Percentiles rank a stretch among this genome's conserved stretches.
Evolutionary conservation across 2,797 vertebrate species (phyloP).

Genomic region (Cirrhinus mrigala): DNA sequence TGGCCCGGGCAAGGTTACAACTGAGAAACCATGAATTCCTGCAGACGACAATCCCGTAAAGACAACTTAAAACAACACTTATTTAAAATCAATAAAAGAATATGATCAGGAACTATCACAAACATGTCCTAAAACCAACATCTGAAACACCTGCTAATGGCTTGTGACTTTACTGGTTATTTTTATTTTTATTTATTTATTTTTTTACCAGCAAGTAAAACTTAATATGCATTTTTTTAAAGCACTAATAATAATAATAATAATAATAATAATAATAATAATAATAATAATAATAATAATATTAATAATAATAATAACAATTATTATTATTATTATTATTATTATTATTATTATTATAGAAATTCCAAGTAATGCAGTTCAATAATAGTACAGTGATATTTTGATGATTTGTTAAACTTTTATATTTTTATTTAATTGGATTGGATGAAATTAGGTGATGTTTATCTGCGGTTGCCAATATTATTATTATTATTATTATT

Average conservation of each 20-base stretch:
- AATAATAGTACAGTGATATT: too few relatives aligned
- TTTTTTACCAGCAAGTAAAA: neutral
- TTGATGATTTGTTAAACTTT: too few relatives aligned
- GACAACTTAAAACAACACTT: conserved; percentile 17
- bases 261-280: too few relatives aligned
- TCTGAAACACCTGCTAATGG: neutral
- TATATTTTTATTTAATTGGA: too few relatives aligned
- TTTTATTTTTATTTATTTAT: neutral
- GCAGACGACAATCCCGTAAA: conserved; percentile 2
- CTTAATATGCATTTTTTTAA: neutral
- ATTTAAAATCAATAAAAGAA: neutral
- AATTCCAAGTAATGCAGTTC: neutral
- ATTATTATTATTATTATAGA: too few relatives aligned
- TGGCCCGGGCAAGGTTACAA: conserved; percentile 36
- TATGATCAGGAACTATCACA: neutral
- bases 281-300: too few relatives aligned
- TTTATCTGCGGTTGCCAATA: too few relatives aligned
- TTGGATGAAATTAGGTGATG: too few relatives aligned
- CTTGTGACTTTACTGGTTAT: neutral
- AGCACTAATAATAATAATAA: neutral
- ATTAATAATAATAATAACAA: too few relatives aligned
- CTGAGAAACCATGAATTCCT: conserved; percentile 26
- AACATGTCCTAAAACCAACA: neutral
- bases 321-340: too few relatives aligned
- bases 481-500: too few relatives aligned